These are phyloP conservation scores for Proterorhinus semilunaris DNA, from an alignment of 2,113 vertebrate species.

Conservation along the genomic window DNA sequence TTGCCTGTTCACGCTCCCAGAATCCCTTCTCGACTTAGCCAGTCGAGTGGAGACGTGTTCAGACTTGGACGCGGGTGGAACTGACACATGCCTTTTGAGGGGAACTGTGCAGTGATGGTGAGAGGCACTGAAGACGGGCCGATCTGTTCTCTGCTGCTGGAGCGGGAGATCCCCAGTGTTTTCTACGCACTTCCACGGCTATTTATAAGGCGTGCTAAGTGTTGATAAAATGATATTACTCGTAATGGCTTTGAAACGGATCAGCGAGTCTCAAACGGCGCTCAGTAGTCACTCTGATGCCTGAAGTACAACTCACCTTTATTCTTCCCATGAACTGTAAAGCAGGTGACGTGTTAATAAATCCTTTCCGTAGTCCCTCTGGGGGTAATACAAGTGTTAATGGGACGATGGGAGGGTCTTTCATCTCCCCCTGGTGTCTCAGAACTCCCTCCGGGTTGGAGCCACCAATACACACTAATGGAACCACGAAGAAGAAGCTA, in stretches of 20 bases:
- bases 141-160: background rate
- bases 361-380: too few relatives aligned
- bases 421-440: too few relatives aligned
- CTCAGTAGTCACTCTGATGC: background rate
- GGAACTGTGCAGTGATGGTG: conserved; percentile 12
- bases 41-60: conserved; percentile 29
- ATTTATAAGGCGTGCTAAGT: background rate
- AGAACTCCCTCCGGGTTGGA: too few relatives aligned
- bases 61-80: conserved; percentile 3
- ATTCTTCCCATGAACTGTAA: too few relatives aligned
- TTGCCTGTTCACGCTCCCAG: conserved; percentile 21
- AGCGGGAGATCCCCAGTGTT: background rate
- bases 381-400: too few relatives aligned
- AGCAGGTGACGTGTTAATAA: too few relatives aligned
- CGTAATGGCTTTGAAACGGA: background rate
- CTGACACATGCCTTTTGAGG: conserved; percentile 19
- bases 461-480: too few relatives aligned
- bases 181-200: background rate
- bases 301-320: too few relatives aligned
- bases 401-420: too few relatives aligned
- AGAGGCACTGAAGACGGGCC: conserved; percentile 12
- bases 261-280: background rate
- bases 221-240: background rate
- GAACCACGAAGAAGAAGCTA: too few relatives aligned
- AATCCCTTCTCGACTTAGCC: conserved; percentile 18